Evolutionary conservation across 2,888 invertebrate genomes (phyloP).

Genomic region (Drosophila mayaguana): DNA sequence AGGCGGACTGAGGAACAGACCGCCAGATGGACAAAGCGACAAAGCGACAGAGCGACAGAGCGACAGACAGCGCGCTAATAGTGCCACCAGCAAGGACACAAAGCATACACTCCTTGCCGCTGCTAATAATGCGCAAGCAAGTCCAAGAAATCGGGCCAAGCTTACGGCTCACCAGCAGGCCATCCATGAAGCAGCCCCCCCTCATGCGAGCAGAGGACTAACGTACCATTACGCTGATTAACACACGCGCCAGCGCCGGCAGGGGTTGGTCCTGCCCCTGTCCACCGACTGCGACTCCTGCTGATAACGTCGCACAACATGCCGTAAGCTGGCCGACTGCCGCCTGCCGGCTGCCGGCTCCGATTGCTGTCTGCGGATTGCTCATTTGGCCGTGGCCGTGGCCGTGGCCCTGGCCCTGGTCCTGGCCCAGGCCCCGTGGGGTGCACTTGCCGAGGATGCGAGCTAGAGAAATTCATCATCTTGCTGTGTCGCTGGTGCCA

Average conservation of each 20-base stretch:
- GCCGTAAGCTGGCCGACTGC: conserved; percentile 71
- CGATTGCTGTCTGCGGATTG: conserved; percentile 59
- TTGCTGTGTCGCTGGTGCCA: conserved; percentile 83
- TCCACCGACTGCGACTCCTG: conserved; percentile 44
- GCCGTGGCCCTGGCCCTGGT: conserved; percentile 2
- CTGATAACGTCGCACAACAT: conserved; percentile 81
- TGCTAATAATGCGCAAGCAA: conserved; percentile 78
- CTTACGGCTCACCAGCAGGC: conserved; percentile 71
- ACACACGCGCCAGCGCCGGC: conserved; percentile 70
- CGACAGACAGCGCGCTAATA: conserved; percentile 64
- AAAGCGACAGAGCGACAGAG: background rate
- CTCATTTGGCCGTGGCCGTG: conserved; percentile 72
- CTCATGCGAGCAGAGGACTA: conserved; percentile 56
- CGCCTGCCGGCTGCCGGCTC: conserved; percentile 23
- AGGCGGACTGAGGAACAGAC: conserved; percentile 67
- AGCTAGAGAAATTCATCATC: conserved; percentile 81
- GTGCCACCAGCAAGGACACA: conserved; percentile 82
- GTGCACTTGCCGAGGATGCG: conserved; percentile 47
- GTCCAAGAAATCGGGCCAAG: conserved; percentile 76
- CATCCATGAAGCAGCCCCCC: conserved; percentile 35
- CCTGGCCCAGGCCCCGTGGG: conserved; percentile 61
- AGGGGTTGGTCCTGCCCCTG: conserved; percentile 43
- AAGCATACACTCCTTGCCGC: conserved; percentile 65
- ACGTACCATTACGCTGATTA: conserved; percentile 84
- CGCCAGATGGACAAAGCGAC: background rate